These are phyloP conservation scores for Graphium colonna DNA, from an alignment of 2,888 invertebrate species.

Conservation along the genomic window DNA sequence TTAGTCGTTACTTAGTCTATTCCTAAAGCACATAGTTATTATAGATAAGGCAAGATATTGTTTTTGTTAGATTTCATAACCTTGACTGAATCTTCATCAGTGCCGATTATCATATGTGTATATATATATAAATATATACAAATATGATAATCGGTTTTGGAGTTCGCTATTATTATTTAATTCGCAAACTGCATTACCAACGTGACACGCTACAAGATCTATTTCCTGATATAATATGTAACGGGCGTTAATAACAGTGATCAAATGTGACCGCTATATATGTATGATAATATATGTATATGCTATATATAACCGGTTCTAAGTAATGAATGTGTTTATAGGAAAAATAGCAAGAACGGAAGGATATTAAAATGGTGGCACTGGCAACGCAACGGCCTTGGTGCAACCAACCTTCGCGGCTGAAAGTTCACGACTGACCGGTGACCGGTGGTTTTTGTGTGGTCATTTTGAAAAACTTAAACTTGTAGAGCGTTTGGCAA, in stretches of 20 bases:
- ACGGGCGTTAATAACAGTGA: neutral
- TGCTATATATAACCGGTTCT: constrained; percentile 10
- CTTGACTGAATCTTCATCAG: no score
- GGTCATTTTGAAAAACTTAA: no score
- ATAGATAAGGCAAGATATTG: no score
- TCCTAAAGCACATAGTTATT: no score
- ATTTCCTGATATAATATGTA: constrained; percentile 9
- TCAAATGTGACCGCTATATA: neutral
- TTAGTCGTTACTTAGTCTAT: no score
- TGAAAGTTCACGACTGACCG: neutral
- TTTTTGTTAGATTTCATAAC: no score
- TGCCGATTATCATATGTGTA: no score
- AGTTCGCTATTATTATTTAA: neutral
- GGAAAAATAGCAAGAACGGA: constrained; percentile 17
- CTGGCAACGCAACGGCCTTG: neutral
- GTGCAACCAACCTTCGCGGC: neutral
- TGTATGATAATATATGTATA: no score
- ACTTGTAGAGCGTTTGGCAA: no score
- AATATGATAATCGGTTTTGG: neutral
- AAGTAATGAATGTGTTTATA: neutral
- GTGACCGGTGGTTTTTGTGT: neutral
- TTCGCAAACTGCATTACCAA: neutral
- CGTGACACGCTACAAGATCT: neutral
- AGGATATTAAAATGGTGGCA: constrained; percentile 5
- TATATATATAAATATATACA: no score